Evolutionary conservation across 2,797 vertebrate genomes (phyloP), one percentile per base, ranked within the genome.

Genomic region (Paedocypris micromegethes): DNA sequence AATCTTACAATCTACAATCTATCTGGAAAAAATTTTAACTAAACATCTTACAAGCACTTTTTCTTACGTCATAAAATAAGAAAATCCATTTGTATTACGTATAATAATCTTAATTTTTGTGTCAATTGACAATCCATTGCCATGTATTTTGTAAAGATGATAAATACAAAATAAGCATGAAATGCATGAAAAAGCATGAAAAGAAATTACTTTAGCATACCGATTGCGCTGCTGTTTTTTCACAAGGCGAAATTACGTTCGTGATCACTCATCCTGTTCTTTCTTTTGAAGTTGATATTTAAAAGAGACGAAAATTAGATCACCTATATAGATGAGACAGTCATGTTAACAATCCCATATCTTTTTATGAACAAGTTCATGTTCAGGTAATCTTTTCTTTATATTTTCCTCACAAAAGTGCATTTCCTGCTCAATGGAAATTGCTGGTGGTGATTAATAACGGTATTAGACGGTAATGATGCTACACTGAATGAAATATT

Each of bases 361-460:
- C 72, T 77, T 79, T 80, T 80, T 77, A 77, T 79, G 81, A 74
- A 68, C 68, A 75, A 79, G 78, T 56, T 48, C 63, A 66, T 62
- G 68, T 38, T 49, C 58, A 49, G 64, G 39, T 72, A 52, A 56
- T 73, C 69, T 53, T 81, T 68, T 71, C 73, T 73, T 48, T 48
- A 5, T 55, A 64, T 84, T 79, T 83, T 75, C 79, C 77, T 80
- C 81, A 85, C 82, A 85, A 87, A 87, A 83, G 83, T 73, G 72
- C 72, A 67, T 80, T 82, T 86, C 72, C 81, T 86, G 84, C 76
- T 80, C 82, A 86, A 81, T 86, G 82, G 84, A 88, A 90, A 90
- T 90, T 87, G 89, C 86, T 80, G 81, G 86, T 80, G 78, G 83
- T 90, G 88, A 90, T 90, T 88, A 91, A 91, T 88, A 90, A 90